Base-by-base conservation (phyloP, 2,888 invertebrate genomes). In the Drosophila cyrtoloma region DNA sequence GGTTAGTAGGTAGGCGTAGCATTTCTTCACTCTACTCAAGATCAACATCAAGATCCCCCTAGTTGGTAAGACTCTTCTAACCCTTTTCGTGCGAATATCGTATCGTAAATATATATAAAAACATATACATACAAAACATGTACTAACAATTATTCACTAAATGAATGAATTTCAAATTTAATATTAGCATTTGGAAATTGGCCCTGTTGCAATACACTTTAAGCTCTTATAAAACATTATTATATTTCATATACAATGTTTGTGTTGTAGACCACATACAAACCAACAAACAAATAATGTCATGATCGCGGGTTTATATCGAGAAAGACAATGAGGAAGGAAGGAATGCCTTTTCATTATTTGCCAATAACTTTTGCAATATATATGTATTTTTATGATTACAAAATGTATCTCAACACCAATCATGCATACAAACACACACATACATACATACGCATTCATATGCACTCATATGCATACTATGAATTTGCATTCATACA, bases 171-270 rank as follows among this genome's bases (percentile, higher is more conserved):
- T 71, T 77, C 61, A 78, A 73, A 79, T 75, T 77, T 74, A 76
- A 70, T 72, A 44, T 84, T 72, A 89, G 89, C 70, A 87, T 86
- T 88, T 81, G 87, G 85, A 84, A 82, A 87, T 78, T 86, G 86
- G 86, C 86, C 86, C 85, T 82, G 89, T 86, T 86, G 86, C 86
- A 86, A 86, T 86, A 86, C 71, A 62, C 75, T 62, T 77, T 86
- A 86, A 86, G 86, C 33, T 84, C 77, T 76, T 71, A 67, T 72
- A 77, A 71, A 80, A 75, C 53, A 84, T 37, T 51, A 58, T 42
- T 63, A 62, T 62, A 71, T 65, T 55, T 44, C 28, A n/a, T 39
- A n/a, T 28, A 28, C 57, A 47, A 47, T 47, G 47, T 47, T 47
- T 47, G 47, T 47, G 62, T 76, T 71, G 61, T 71, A 69, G 50